Conservation (phyloP, 2,797 vertebrate species). For the Oreortyx pictus region DNA sequence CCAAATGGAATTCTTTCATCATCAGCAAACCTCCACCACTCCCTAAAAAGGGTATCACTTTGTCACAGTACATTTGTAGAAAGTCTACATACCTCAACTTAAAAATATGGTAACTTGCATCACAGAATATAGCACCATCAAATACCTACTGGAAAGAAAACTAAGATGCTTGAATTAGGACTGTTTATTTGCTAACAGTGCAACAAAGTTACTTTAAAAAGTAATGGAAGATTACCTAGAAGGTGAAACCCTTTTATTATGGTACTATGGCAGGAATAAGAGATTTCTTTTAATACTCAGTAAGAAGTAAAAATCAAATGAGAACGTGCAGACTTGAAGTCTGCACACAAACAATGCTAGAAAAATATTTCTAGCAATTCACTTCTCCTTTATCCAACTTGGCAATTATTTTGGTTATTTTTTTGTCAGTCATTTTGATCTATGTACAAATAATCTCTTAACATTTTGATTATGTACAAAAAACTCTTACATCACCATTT, state of each 20-base stretch:
- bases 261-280: background rate
- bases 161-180: background rate
- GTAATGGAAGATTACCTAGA: constrained; percentile 43
- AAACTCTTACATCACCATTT: background rate
- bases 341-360: background rate
- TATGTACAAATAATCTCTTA: background rate
- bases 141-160: constrained; percentile 3
- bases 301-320: constrained; percentile 24
- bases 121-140: background rate
- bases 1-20: background rate
- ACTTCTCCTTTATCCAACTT: background rate
- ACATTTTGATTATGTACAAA: background rate
- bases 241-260: background rate
- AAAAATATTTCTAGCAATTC: constrained; percentile 9
- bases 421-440: background rate
- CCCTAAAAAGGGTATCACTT: background rate
- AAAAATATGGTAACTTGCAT: background rate
- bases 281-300: constrained; percentile 24
- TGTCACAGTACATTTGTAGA: constrained; percentile 10
- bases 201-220: background rate
- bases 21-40: background rate
- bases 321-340: background rate
- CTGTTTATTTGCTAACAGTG: constrained; percentile 13
- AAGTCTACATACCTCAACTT: background rate
- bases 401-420: background rate